Conservation (phyloP, 2,113 vertebrate genomes). For the Scolopax mira region DNA sequence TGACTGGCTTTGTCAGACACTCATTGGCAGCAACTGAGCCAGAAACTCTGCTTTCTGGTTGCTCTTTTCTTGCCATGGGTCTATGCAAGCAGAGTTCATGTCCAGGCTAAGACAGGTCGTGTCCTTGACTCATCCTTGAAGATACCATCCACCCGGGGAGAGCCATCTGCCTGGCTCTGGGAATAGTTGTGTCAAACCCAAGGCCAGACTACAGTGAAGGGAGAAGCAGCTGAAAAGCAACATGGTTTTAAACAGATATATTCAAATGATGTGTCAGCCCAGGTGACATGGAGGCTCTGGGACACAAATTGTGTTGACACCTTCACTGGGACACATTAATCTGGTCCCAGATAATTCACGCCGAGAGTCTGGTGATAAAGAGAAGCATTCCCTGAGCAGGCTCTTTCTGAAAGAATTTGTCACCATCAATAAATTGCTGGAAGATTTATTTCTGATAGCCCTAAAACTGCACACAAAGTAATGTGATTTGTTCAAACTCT, state of each 20-base stretch:
- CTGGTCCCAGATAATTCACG: neutral
- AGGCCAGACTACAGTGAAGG: neutral
- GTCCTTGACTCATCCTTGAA: neutral
- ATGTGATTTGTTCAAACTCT: conserved; percentile 40
- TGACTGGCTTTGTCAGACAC: too few relatives aligned
- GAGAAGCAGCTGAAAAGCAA: neutral
- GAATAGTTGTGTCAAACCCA: neutral
- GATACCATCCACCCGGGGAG: neutral
- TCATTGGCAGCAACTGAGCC: neutral
- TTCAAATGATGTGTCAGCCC: neutral
- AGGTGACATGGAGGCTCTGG: neutral
- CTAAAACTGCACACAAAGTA: neutral
- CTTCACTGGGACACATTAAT: neutral
- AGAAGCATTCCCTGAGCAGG: neutral
- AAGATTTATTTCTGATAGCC: conserved; percentile 32
- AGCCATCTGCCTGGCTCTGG: neutral
- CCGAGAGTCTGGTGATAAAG: neutral
- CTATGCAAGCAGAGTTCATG: neutral
- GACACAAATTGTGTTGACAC: neutral
- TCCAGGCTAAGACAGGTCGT: neutral
- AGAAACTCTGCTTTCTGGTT: neutral
- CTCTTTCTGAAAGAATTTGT: neutral
- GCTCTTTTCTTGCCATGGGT: neutral
- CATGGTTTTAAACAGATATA: neutral
- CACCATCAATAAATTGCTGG: neutral